Percentiles rank a stretch among this genome's conserved stretches.
phyloP scores from a whole-genome alignment of 2,113 vertebrate genomes.

The Martes martes region DNA sequence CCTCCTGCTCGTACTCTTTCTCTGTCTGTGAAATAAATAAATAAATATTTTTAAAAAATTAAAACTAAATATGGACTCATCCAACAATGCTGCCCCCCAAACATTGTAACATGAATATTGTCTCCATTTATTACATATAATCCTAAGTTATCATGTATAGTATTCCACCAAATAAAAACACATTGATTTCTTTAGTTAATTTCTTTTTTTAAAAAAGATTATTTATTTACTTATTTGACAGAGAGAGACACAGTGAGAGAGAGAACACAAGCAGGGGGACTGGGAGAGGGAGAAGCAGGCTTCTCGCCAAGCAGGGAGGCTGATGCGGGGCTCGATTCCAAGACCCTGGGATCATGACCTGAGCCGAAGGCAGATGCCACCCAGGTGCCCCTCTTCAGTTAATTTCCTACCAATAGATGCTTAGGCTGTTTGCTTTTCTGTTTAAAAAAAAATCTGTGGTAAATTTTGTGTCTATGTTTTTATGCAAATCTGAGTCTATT shows the following conservation, averaged over 20 bases:
- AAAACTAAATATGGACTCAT: background rate
- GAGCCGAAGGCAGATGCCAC: too few species aligned
- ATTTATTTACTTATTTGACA: too few species aligned
- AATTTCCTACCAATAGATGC: background rate
- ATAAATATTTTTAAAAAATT: background rate
- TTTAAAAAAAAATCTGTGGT: background rate
- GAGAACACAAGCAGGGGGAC: too few species aligned
- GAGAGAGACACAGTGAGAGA: too few species aligned
- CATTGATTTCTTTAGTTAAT: background rate
- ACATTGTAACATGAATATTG: background rate
- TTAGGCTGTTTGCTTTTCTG: background rate
- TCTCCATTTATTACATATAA: background rate
- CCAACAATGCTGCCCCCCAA: background rate
- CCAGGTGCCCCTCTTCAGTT: background rate
- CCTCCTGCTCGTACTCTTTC: background rate
- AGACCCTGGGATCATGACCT: too few species aligned
- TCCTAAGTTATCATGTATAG: background rate
- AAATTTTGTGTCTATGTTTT: slow-evolving; percentile 10
- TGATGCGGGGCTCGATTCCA: too few species aligned
- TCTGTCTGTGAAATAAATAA: background rate
- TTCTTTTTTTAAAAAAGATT: background rate
- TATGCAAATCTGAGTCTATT: background rate
- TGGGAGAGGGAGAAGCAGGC: too few species aligned
- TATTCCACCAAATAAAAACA: background rate
- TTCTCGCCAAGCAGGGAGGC: too few species aligned